Base-by-base conservation (phyloP, 30 jellyfish, hydroid and myxozoan species). In the Aurelia coerulea region DNA sequence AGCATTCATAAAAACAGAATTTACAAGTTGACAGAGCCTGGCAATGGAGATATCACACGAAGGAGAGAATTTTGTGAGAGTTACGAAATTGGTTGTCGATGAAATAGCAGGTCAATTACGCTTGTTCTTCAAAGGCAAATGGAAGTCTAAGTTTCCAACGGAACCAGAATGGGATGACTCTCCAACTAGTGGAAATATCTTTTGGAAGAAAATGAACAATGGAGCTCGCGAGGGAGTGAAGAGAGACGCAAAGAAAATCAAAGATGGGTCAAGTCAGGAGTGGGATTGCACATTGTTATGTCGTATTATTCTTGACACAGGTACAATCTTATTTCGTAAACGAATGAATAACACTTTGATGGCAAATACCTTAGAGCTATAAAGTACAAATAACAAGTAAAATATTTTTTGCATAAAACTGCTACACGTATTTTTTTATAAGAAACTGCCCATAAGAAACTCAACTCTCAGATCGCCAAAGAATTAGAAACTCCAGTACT, bases 161-260 rank as follows among this genome's bases (percentile, higher is more conserved):
- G 34, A 15, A 34, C 59, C 33, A 69, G 79, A 23, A 16, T 75
- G 85, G 85, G 66, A 39, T 46, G 85, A 75, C 62, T 75, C 85
- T 6, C 52, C 58, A 23, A 37, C 34, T 13, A 63, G 62, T 75
- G 85, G 85, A 15, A 60, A 75, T n/a, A 54, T 19, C 39, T 34
- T 75, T 12, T 54, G 34, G 56, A 39, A 14, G 0, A 53, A 50
- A 34, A 62, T 75, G 35, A 35, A 29, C 4, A 46, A 46, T 46
- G 8, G 56, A 46, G 23, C 60, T 46, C 46, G 29, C 1, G 16
- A 14, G 29, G 62, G 18, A 54, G 34, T 10, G 2, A 8, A 3
- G 41, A 50, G 34, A 5, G 9, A n/a, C 35, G 15, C 58, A 63
- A n/a, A 32, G 54, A 56, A 50, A 17, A 9, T 75, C n/a, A 31